Conservation (phyloP, 2,797 vertebrate species). For the Harpagifer antarcticus region DNA sequence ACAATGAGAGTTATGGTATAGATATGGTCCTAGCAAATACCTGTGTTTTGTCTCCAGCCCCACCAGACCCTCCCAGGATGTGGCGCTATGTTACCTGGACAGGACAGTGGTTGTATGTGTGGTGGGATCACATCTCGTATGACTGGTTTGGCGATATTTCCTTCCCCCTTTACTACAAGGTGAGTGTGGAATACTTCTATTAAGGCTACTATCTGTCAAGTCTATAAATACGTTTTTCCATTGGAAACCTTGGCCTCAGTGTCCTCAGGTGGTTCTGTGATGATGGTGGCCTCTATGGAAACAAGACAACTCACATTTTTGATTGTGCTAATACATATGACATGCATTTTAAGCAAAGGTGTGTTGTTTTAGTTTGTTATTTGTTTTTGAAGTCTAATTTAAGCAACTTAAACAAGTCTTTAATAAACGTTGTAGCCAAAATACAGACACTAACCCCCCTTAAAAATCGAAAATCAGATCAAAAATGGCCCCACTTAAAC, state of each 20-base stretch:
- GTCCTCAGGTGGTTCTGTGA: slow-evolving; percentile 91
- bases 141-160: slow-evolving; percentile 93
- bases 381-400: no score
- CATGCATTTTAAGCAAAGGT: no score
- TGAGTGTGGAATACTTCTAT: slow-evolving; percentile 50
- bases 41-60: slow-evolving; percentile 84
- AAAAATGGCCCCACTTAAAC: no score
- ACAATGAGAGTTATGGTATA: background rate
- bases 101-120: slow-evolving; percentile 90
- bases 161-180: slow-evolving; percentile 96
- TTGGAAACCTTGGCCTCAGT: slow-evolving; percentile 85
- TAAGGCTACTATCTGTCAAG: background rate
- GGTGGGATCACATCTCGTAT: slow-evolving; percentile 94
- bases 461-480: no score
- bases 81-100: slow-evolving; percentile 88
- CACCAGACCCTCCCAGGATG: slow-evolving; percentile 91
- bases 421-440: no score
- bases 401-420: no score
- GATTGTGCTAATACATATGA: no score
- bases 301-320: background rate
- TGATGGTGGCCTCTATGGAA: slow-evolving; percentile 90
- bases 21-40: background rate
- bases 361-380: no score
- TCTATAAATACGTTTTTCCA: fast-evolving
- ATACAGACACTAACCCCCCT: no score